These are phyloP conservation scores for Ceyx margarethae DNA, from an alignment of 2,113 vertebrate genomes.

Conservation along the genomic window DNA sequence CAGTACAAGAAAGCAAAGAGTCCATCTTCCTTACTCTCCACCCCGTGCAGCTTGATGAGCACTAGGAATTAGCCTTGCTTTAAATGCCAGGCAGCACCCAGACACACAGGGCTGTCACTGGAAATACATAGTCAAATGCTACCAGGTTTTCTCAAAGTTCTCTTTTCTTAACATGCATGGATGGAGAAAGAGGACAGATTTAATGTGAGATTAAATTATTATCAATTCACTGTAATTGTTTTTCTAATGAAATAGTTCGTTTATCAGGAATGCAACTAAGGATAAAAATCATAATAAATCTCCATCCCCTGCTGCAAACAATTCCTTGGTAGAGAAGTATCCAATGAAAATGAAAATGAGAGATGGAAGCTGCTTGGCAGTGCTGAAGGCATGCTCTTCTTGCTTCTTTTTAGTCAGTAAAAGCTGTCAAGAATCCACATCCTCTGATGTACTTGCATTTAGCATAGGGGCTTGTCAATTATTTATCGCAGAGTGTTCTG, in stretches of 20 bases:
- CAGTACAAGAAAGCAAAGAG: background rate
- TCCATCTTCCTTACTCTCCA: background rate
- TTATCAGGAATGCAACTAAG: background rate
- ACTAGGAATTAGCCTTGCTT: background rate
- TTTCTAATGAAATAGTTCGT: constrained; percentile 4
- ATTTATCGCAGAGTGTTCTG: constrained; percentile 72
- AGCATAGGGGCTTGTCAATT: constrained; percentile 60
- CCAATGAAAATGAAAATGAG: constrained; percentile 42
- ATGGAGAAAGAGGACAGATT: constrained; percentile 10
- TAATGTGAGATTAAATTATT: background rate
- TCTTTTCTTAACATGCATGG: background rate
- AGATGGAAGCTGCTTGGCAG: background rate
- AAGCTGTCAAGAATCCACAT: constrained; percentile 72
- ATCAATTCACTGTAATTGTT: background rate
- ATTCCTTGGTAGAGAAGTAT: background rate
- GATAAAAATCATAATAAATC: constrained; percentile 20
- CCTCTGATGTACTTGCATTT: constrained; percentile 65
- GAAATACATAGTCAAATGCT: background rate
- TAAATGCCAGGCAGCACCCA: background rate
- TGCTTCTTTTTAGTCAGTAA: constrained; percentile 35
- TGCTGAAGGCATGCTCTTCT: background rate
- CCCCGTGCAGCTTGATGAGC: background rate
- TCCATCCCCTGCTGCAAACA: background rate
- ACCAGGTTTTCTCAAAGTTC: background rate
- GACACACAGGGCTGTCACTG: background rate